phyloP scores from a whole-genome alignment of 2,113 vertebrate species.

The Athene cunicularia region DNA sequence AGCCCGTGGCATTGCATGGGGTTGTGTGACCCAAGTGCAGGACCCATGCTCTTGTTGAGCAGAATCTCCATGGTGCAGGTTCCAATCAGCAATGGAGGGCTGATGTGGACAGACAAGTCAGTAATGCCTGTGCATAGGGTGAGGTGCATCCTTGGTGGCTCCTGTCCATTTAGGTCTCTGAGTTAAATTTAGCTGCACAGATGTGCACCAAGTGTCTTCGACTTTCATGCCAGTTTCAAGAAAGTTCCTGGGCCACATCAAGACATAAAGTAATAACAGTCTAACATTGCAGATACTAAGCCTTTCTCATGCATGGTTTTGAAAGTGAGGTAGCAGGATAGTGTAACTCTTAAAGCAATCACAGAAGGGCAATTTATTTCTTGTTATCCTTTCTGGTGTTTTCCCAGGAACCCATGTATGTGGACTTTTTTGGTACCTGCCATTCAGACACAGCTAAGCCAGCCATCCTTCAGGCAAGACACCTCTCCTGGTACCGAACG shows the following conservation, averaged over 20 bases:
- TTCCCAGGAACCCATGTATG: slow-evolving; percentile 84
- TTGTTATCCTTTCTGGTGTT: neutral
- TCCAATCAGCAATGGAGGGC: neutral
- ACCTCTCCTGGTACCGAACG: slow-evolving; percentile 78
- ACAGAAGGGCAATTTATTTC: neutral
- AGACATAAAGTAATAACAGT: neutral
- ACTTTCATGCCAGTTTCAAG: neutral
- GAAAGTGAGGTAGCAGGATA: neutral
- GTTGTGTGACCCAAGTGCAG: neutral
- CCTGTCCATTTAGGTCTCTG: neutral
- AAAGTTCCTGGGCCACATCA: neutral
- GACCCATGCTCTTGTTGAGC: neutral
- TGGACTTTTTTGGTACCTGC: slow-evolving; percentile 92
- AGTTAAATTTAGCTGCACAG: neutral
- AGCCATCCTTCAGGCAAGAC: slow-evolving; percentile 77
- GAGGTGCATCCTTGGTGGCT: neutral
- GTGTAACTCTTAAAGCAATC: neutral
- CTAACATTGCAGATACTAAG: neutral
- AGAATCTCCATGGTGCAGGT: neutral
- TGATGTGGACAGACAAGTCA: neutral
- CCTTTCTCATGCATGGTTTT: neutral
- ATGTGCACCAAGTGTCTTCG: neutral
- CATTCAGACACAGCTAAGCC: slow-evolving; percentile 83
- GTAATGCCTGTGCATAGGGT: neutral
- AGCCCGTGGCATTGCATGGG: neutral